Conservation (phyloP, 1,140 invertebrate species). For the Drosophila ananassae region DNA sequence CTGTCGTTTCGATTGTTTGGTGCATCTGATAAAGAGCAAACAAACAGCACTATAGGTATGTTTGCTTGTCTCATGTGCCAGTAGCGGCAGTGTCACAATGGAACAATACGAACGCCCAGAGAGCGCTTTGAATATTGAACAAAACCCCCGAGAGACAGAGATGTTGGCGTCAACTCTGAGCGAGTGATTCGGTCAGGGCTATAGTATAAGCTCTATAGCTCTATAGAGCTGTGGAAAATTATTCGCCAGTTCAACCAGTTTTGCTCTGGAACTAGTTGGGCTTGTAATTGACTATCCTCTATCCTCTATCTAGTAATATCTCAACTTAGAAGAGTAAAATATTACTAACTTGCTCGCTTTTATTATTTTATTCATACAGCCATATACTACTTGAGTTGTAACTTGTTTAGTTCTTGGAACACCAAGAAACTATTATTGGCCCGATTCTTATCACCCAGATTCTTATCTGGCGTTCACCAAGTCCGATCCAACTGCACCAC, state of each 20-base stretch:
- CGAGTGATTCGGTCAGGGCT: neutral
- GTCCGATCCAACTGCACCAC: constrained; percentile 17
- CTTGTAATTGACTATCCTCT: no score
- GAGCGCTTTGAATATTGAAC: neutral
- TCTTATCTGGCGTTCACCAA: neutral
- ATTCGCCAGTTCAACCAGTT: neutral
- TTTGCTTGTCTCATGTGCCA: neutral
- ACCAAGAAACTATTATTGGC: no score
- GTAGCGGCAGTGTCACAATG: neutral
- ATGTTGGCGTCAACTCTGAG: neutral
- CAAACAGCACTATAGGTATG: neutral
- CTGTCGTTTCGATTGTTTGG: neutral
- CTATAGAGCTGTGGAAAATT: neutral
- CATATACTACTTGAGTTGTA: no score
- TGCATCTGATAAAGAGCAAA: neutral
- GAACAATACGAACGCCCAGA: neutral
- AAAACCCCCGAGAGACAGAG: neutral
- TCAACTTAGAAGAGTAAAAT: no score
- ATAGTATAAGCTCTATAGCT: no score
- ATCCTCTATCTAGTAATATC: no score
- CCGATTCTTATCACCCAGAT: no score
- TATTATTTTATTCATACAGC: no score
- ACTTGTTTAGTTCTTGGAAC: no score
- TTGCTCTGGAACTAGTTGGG: neutral
- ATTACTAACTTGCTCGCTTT: no score